Evolutionary conservation across 1,140 invertebrate species (phyloP).

Genomic region (Parapsyche elsis): DNA sequence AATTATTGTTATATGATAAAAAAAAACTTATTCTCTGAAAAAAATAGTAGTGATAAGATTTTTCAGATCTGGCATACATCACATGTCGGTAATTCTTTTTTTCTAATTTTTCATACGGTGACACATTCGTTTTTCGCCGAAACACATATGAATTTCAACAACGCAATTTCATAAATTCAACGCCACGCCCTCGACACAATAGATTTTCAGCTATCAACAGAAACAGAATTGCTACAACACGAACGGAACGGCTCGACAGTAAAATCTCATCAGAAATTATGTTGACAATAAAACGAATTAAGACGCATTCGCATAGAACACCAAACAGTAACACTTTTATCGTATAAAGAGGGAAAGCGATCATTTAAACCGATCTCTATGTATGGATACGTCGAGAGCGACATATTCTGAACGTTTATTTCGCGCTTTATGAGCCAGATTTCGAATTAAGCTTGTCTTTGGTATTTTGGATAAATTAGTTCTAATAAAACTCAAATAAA

Average conservation of each 20-base stretch:
- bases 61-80: not conserved
- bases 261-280: not conserved
- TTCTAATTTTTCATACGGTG: constrained; percentile 18
- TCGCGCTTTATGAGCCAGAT: not conserved
- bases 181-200: not conserved
- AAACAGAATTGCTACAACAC: not conserved
- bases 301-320: not conserved
- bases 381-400: not conserved
- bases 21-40: not conserved
- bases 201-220: not conserved
- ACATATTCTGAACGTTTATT: not conserved
- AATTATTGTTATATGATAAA: no score
- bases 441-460: not conserved
- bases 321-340: constrained; percentile 18
- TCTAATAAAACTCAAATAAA: no score
- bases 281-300: not conserved
- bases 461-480: not conserved
- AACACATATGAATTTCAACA: not conserved
- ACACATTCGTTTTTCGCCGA: constrained; percentile 21
- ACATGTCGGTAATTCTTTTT: constrained; percentile 5
- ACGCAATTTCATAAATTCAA: constrained; percentile 4
- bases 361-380: not conserved
- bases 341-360: constrained; percentile 17
- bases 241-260: not conserved
- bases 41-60: not conserved